Evolutionary conservation across 2,113 vertebrate genomes (phyloP), one percentile per base, ranked within the genome.

Genomic region (Eulemur macaco): DNA sequence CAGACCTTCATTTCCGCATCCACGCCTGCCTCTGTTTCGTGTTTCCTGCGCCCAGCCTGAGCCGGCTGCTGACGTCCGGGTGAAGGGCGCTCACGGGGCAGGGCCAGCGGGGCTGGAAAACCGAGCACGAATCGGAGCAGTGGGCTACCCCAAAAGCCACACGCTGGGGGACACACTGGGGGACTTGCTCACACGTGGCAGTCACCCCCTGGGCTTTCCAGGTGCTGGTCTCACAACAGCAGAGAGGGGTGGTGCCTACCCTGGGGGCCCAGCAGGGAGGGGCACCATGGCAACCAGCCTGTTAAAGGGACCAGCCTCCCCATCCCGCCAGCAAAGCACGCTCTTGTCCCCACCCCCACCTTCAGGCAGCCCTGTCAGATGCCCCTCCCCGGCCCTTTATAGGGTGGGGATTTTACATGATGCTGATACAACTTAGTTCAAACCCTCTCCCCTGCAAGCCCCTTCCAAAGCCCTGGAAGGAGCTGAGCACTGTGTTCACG

Each of bases 21-120:
- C 34, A 0, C 3, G 1, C 0, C 7, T 18, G 11, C 12, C 25
- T 7, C 25, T 7, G 1, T 4, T 6, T n/a, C 21, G 0, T 1
- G 0, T 2, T n/a, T 42, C 47, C 50, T 31, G 17, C 8, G 2
- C 37, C 58, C 8, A n/a, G 18, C 50, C 52, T 1, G 15, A 8
- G 63, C 23, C 8, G 11, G 63, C 29, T 27, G 15, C 63, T 8
- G n/a, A 54, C 8, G 1, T 52, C 78, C 2, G 23, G n/a, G 31
- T 1, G 37, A 39, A 29, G 23, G 6, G 29, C 0, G 15, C 64
- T 60, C 63, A 4, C 13, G 2, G 42, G 0, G 1, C 1, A 1
- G 5, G 20, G 60, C 27, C 12, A 37, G 50, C 39, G 39, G 27
- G 20, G 25, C 50, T 6, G 13, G 6, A 50, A 47, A 25, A 12